Evolutionary conservation across 2,113 vertebrate genomes (phyloP), one percentile per base, ranked within the genome.

Genomic region (Engystomops pustulosus): DNA sequence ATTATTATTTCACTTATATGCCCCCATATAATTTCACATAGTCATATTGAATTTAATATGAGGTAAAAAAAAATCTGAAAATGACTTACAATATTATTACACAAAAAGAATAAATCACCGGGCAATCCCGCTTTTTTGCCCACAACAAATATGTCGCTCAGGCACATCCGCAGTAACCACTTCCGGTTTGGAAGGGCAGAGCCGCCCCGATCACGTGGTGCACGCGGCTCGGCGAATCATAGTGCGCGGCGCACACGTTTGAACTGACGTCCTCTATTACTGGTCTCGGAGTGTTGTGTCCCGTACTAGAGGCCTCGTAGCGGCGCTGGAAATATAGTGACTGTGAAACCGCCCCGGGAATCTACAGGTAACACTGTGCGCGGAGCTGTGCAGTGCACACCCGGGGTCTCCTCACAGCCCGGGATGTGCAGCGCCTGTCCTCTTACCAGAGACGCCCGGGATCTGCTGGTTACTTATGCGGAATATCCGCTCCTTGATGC

Each of bases 191-290:
- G 15, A 10, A 0, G 20, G 8, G 14, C 69, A 27, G 0, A 36
- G 6, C 17, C 14, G 32, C 44, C 20, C 15, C 0, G 41, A 30
- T 81, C 79, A 81, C 79, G 45, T 51, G 79, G 32, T 6, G 9
- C 20, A 11, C 10, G 8, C 17, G 0, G 4, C 4, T 18, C 32
- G 36, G 25, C 79, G 44, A 81, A 81, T 81, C 62, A 23, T 11
- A 23, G 18, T 14, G 20, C 15, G 34, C 79, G 79, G 79, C 79
- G 79, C 45, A 53, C 25, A 62, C 45, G 79, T 81, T 81, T 69
- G 41, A 81, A 81, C 20, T 69, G 62, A 76, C 74, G 74, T 30
- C 49, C n/a, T 2, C 0, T 55, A 14, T 14, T 36, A 55, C 74
- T 76, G 74, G 74, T 32, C 30, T 10, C 32, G 27, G 25, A 1